Evolutionary conservation across 2,888 invertebrate genomes (phyloP).

Genomic region (Penaeus monodon): DNA sequence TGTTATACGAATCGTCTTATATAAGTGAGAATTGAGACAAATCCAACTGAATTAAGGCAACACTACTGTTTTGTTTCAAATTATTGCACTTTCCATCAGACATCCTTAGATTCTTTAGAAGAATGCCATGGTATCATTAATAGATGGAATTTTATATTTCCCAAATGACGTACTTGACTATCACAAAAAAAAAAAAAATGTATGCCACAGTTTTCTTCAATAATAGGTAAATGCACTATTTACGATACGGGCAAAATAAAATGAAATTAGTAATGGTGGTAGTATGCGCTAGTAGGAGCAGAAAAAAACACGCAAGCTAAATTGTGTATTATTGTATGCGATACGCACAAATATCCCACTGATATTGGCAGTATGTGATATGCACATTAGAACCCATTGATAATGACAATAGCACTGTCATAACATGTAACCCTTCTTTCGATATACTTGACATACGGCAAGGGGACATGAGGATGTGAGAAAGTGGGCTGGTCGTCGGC

Average conservation of each 20-base stretch:
- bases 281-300: no score
- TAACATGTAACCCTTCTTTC: no score
- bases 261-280: no score
- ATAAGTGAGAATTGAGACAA: background rate
- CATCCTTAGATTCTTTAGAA: background rate
- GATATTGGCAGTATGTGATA: no score
- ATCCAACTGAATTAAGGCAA: background rate
- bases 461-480: no score
- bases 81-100: background rate
- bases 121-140: background rate
- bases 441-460: no score
- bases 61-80: background rate
- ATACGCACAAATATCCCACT: no score
- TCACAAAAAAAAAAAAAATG: conserved; percentile 10
- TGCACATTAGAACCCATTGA: no score
- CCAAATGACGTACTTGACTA: conserved; percentile 1
- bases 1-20: background rate
- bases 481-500: no score
- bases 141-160: conserved; percentile 3
- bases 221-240: background rate
- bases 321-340: no score
- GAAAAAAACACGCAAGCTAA: no score
- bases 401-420: no score
- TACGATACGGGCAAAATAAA: background rate
- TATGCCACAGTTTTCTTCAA: conserved; percentile 8